Percentiles rank a stretch among this genome's conserved stretches.
Evolutionary conservation across 2,113 vertebrate species (phyloP).

Genomic region (Elgaria multicarinata): DNA sequence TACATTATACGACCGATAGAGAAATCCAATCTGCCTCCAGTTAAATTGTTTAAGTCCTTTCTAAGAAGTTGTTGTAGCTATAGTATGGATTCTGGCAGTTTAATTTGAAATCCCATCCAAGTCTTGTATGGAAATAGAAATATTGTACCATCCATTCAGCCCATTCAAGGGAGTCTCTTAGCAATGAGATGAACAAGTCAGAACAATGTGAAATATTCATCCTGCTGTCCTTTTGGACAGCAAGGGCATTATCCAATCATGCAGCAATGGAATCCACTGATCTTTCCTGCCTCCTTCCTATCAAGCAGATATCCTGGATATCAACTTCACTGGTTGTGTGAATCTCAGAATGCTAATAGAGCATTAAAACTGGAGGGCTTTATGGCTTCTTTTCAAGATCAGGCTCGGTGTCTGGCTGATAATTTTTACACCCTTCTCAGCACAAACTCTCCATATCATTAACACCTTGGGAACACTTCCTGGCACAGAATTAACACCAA

Average conservation of each 20-base stretch:
- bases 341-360: constrained; percentile 2
- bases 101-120: neutral
- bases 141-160: neutral
- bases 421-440: constrained; percentile 37
- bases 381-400: constrained; percentile 49
- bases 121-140: neutral
- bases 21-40: neutral
- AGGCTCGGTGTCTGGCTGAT: constrained; percentile 39
- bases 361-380: constrained; percentile 35
- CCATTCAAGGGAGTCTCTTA: neutral
- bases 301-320: neutral
- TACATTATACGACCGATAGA: neutral
- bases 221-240: neutral
- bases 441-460: constrained; percentile 61
- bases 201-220: neutral
- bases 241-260: constrained; percentile 15
- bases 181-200: neutral
- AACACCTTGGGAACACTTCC: constrained; percentile 62
- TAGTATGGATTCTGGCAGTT: neutral
- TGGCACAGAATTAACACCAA: constrained; percentile 60
- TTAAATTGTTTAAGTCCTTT: neutral
- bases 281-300: constrained; percentile 8
- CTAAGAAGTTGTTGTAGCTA: neutral
- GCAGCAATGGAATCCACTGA: neutral
- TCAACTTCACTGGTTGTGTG: constrained; percentile 14